Evolutionary conservation across 2,797 vertebrate species (phyloP), one percentile per base, ranked within the genome.

Genomic region (Bucorvus abyssinicus): DNA sequence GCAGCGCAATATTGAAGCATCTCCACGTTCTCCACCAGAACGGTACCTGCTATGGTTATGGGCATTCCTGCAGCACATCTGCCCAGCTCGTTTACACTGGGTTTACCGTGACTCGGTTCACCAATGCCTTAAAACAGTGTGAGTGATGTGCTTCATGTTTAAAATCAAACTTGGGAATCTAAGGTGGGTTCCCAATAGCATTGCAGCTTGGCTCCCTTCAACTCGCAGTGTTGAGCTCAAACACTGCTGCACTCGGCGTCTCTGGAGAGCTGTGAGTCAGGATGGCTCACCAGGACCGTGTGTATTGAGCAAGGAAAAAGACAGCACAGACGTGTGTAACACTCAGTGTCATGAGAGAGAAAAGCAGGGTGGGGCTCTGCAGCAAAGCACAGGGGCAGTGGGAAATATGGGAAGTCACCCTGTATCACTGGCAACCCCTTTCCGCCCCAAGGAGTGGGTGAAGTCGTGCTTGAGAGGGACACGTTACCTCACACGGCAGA

Each of bases 221-320:
- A 3, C 45, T 92, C 60, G 2, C 0, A 1, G 44, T 2, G 38
- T 4, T 47, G n/a, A 69, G 45, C 55, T 47, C 53, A 7, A 30
- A 23, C 14, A 1, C 15, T 16, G 69, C 76, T 38, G 4, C 8
- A 0, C 26, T 86, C 17, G 3, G 87, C 63, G 27, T 7, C 21
- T 16, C 1, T 1, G 13, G 22, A 42, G 69, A 47, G 42, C 61
- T 42, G 26, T 52, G 91, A 93, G 63, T 87, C 80, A 63, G 47
- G 74, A 63, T 18, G 32, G 61, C 70, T 94, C 77, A 70, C 57
- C 57, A 24, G 53, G 13, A 50, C 65, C 3, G 23, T 18, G 56
- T 32, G 14, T n/a, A 27, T 9, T 6, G 17, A 47, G 81, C 82
- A 15, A 77, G 60, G 42, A 22, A 69, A 63, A 64, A 77, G 32